phyloP scores from a whole-genome alignment of 2,888 invertebrate genomes.

The Parthenolecanium corni region DNA sequence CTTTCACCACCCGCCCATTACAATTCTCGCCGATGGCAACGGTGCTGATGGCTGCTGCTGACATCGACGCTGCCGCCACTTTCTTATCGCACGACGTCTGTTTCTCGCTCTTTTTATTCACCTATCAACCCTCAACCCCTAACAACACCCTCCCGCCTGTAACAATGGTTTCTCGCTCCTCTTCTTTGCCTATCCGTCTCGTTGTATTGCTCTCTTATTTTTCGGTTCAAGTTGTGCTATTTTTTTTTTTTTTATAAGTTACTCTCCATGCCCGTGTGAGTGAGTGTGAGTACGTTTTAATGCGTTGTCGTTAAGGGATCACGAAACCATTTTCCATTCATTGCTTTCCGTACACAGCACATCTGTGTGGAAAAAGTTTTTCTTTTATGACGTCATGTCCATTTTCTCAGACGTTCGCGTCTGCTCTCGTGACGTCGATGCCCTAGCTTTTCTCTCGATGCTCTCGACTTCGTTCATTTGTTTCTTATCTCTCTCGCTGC shows the following conservation, averaged over 20 bases:
- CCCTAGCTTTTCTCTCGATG: neutral
- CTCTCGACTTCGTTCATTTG: neutral
- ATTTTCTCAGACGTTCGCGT: neutral
- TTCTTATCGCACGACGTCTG: no score
- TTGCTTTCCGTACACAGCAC: neutral
- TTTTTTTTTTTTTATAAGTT: neutral
- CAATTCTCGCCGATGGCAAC: no score
- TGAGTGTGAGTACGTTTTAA: no score
- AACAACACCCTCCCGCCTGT: no score
- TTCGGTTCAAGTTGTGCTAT: neutral
- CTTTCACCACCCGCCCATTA: no score
- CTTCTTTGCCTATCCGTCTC: no score
- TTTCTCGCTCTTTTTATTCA: neutral
- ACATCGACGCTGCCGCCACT: no score
- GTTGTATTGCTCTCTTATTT: neutral
- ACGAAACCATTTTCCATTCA: neutral
- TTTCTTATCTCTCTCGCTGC: neutral
- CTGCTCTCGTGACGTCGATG: neutral
- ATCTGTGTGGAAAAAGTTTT: neutral
- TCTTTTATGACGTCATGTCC: slow-evolving; percentile 3
- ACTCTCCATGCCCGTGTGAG: neutral
- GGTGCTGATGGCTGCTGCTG: neutral
- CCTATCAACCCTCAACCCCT: neutral
- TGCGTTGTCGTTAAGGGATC: no score
- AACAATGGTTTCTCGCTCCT: no score